Conservation (phyloP, 2,888 invertebrate genomes). For the Bimastos eiseni region DNA sequence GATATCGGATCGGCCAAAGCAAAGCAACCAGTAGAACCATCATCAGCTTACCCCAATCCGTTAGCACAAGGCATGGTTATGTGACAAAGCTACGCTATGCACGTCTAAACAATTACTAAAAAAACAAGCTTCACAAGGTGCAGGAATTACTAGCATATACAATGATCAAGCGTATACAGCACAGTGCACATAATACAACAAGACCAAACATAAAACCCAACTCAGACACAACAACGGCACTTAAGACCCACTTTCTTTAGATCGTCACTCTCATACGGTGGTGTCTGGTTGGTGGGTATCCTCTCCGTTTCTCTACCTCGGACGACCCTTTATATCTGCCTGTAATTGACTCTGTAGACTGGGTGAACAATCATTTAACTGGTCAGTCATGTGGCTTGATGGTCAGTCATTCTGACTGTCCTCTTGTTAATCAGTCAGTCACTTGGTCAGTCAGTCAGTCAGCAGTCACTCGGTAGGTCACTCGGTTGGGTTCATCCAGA, state of each 20-base stretch:
- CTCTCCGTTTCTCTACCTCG: neutral
- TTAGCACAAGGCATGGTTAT: neutral
- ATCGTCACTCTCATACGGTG: neutral
- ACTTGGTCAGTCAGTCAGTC: neutral
- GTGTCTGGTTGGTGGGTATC: neutral
- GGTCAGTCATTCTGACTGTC: neutral
- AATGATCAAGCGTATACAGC: slow-evolving; percentile 2
- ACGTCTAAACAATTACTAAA: neutral
- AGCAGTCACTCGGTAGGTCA: too few species aligned
- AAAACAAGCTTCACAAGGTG: neutral
- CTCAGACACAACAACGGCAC: neutral
- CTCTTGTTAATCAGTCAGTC: too few species aligned
- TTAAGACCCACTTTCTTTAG: neutral
- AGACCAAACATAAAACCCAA: neutral
- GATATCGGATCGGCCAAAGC: neutral
- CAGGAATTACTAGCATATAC: slow-evolving; percentile 13
- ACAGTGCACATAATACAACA: neutral
- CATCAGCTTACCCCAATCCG: neutral
- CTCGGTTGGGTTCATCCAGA: neutral
- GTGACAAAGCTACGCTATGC: neutral
- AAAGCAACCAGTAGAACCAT: neutral
- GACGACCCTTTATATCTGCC: neutral
- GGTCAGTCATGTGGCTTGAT: too few species aligned
- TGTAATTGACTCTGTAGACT: neutral
- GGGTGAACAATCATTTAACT: neutral